phyloP scores from a whole-genome alignment of 2,113 vertebrate genomes.

The Pachycephala philippinensis region DNA sequence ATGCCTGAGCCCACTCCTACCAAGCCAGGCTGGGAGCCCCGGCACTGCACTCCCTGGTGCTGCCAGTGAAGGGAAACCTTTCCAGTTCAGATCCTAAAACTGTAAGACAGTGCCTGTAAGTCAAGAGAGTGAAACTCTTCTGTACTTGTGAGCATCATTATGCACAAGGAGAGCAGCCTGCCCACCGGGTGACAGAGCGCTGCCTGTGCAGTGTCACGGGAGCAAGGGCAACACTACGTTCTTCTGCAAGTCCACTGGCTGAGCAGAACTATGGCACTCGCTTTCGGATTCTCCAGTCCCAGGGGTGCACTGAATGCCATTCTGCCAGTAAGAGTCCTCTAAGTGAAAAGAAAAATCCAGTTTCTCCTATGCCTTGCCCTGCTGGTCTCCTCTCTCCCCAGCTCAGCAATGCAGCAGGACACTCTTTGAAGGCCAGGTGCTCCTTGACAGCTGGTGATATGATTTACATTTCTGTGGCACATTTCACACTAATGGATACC shows the following conservation, averaged over 20 bases:
- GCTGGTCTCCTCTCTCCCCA: background rate
- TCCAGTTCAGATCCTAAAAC: background rate
- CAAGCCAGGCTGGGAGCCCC: background rate
- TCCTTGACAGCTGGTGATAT: background rate
- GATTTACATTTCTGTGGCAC: slow-evolving; percentile 6
- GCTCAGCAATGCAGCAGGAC: background rate
- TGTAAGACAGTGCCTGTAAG: background rate
- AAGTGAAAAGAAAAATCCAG: background rate
- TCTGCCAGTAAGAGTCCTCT: background rate
- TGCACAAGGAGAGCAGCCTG: background rate
- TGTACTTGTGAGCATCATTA: background rate
- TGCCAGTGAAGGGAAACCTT: background rate
- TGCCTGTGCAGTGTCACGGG: background rate
- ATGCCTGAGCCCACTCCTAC: background rate
- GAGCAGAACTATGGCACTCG: background rate
- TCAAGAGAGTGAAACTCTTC: background rate
- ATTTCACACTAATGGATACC: background rate
- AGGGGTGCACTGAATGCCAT: background rate
- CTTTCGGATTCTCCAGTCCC: background rate
- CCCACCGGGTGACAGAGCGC: background rate
- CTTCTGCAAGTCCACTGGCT: background rate
- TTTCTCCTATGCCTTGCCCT: background rate
- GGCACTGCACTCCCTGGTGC: background rate
- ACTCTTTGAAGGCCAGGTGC: background rate
- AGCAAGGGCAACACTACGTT: background rate